phyloP scores from a whole-genome alignment of 37 sponge, comb jelly and placozoan genomes.

The Geodia barretti region DNA sequence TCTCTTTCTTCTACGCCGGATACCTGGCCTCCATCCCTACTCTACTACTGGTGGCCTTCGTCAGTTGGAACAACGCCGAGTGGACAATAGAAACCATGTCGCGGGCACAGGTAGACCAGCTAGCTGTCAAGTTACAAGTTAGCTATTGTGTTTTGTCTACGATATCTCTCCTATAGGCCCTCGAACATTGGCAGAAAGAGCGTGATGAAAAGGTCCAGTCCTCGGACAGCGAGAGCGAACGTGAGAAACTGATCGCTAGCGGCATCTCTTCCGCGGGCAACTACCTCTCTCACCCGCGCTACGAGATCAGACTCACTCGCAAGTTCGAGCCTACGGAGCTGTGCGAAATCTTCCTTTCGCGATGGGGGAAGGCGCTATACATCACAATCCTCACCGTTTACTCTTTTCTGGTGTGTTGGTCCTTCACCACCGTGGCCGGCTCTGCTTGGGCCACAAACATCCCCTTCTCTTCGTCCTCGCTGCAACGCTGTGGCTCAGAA shows the following conservation, averaged over 20 bases:
- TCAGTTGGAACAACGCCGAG: slow-evolving; percentile 58
- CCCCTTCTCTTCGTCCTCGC: slow-evolving; percentile 57
- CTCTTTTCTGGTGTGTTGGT: slow-evolving; percentile 59
- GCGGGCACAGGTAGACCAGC: slow-evolving; percentile 78
- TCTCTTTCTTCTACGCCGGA: slow-evolving; percentile 66
- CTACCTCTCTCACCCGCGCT: slow-evolving; percentile 36
- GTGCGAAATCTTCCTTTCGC: slow-evolving; percentile 66
- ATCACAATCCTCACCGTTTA: slow-evolving; percentile 69
- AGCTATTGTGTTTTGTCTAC: background rate
- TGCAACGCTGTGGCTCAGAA: slow-evolving; percentile 50
- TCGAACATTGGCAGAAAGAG: slow-evolving; percentile 1
- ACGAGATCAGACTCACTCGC: slow-evolving; percentile 42
- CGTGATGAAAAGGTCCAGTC: background rate
- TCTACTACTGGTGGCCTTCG: slow-evolving; percentile 30
- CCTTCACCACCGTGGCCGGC: slow-evolving; percentile 80
- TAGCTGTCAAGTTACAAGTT: too few relatives aligned
- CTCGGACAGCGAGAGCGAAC: background rate
- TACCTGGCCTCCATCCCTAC: slow-evolving; percentile 64
- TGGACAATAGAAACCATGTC: slow-evolving; percentile 78
- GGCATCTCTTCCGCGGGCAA: background rate
- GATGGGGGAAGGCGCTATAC: slow-evolving; percentile 57
- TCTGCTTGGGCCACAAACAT: slow-evolving; percentile 89
- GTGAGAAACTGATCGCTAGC: background rate
- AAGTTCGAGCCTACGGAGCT: slow-evolving; percentile 85
- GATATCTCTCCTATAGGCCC: slow-evolving; percentile 6